Conservation (phyloP, 2,113 vertebrate species). For the Lepidothrix coronata region DNA sequence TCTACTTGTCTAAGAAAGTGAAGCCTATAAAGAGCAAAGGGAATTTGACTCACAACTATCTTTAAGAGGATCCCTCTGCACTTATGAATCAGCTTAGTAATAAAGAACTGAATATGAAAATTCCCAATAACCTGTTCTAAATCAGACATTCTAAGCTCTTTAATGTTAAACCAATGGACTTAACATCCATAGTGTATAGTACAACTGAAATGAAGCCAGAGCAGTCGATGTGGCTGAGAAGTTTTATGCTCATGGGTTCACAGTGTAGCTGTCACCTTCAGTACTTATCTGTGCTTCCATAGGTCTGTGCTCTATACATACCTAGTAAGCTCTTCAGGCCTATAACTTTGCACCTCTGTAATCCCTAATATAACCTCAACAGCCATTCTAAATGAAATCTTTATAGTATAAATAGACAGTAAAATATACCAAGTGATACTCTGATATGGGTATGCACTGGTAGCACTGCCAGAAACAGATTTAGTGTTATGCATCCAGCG, state of each 20-base stretch:
- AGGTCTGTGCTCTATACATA: not conserved
- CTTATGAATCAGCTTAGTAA: not conserved
- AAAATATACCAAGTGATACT: not conserved
- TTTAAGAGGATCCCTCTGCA: not conserved
- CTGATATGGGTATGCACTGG: not conserved
- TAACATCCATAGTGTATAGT: not conserved
- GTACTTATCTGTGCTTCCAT: not conserved
- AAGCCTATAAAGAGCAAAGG: not conserved
- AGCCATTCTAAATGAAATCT: not conserved
- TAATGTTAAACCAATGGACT: not conserved
- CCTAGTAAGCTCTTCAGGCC: not conserved
- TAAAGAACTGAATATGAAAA: not conserved
- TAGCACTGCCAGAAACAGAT: slow-evolving; percentile 9
- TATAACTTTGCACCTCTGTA: not conserved
- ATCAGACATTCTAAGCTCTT: not conserved
- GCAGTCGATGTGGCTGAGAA: not conserved
- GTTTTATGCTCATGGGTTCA: not conserved
- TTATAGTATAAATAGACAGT: not conserved
- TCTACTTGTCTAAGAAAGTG: not conserved
- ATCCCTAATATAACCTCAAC: not conserved
- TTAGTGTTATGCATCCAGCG: not conserved
- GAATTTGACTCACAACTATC: not conserved
- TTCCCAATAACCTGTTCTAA: not conserved
- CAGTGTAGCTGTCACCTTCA: not conserved
- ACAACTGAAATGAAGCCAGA: not conserved